Base-by-base conservation (phyloP, 2,113 vertebrate genomes). In the Kobus ellipsiprymnus region DNA sequence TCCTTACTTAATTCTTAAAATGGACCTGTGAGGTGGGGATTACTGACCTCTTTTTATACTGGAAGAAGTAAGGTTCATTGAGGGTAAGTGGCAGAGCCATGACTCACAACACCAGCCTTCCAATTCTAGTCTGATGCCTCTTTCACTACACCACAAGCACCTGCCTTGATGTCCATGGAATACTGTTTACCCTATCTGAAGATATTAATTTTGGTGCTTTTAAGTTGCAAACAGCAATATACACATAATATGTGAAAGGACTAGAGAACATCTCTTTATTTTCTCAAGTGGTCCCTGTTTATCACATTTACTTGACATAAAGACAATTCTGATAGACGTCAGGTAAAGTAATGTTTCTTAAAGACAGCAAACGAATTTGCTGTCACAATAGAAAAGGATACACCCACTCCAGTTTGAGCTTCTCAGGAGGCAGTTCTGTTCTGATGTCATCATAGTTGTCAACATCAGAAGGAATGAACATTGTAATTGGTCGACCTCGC, bases 361-460 rank as follows among this genome's bases (percentile, higher is more conserved):
- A 52, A 95, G 48, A 93, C 48, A 83, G 55, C 23, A 88, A 91
- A 84, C 3, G 48, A n/a, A 92, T 82, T 23, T 96, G 80, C 46
- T 97, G 15, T 94, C 83, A 29, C 17, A 14, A 17, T 4, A 87
- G 80, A 78, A 86, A 99, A 99, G 99, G 99, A 99, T 99, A 99
- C 99, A 99, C 99, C 99, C 99, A 99, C 98, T 99, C 99, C 99
- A 99, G 99, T 99, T 99, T 99, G 94, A 99, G 99, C 98, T 99
- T 99, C 97, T 99, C 99, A 64, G 99, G 87, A 52, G 99, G 99
- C 98, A 99, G 99, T 64, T 99, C 99, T 59, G 99, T 99, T 90
- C 99, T 99, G 92, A 99, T 99, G 25, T 99, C 99, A 0, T 99
- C 99, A 90, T 99, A 99, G 98, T 99, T 99, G 92, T 99, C 99